Evolutionary conservation across 1,140 invertebrate species (phyloP).

Genomic region (Drosophila rhopaloa): DNA sequence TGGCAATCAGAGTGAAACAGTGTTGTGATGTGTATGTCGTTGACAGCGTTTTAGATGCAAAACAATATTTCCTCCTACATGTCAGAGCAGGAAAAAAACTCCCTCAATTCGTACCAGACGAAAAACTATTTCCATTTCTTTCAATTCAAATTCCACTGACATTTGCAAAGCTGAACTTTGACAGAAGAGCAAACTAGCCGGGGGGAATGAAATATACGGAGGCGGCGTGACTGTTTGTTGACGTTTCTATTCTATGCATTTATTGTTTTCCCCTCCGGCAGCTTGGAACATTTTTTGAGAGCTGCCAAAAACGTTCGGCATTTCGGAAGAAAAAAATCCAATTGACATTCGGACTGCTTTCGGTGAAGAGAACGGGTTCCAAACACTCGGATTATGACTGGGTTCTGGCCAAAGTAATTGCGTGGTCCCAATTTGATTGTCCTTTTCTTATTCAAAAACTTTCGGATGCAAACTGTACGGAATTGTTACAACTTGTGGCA

Average conservation of each 20-base stretch:
- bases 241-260: conserved; percentile 37
- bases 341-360: conserved; percentile 55
- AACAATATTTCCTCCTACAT: conserved; percentile 3
- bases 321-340: conserved; percentile 42
- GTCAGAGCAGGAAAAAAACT: conserved; percentile 4
- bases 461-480: conserved; percentile 44
- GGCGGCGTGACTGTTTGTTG: conserved; percentile 18
- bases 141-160: conserved; percentile 51
- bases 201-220: background rate
- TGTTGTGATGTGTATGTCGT: background rate
- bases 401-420: conserved; percentile 45
- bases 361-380: background rate
- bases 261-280: conserved; percentile 25
- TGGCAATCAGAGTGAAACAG: conserved; percentile 1
- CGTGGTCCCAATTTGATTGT: conserved; percentile 35
- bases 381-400: conserved; percentile 9
- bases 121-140: conserved; percentile 44
- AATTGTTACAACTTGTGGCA: conserved; percentile 63
- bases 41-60: conserved; percentile 19
- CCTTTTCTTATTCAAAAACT: conserved; percentile 63
- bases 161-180: conserved; percentile 46
- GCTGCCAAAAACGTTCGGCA: conserved; percentile 31
- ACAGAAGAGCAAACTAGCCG: conserved; percentile 18
- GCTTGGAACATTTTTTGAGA: background rate
- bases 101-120: background rate